phyloP scores from a whole-genome alignment of 2,888 invertebrate species.

The Oegoconia quadripuncta region DNA sequence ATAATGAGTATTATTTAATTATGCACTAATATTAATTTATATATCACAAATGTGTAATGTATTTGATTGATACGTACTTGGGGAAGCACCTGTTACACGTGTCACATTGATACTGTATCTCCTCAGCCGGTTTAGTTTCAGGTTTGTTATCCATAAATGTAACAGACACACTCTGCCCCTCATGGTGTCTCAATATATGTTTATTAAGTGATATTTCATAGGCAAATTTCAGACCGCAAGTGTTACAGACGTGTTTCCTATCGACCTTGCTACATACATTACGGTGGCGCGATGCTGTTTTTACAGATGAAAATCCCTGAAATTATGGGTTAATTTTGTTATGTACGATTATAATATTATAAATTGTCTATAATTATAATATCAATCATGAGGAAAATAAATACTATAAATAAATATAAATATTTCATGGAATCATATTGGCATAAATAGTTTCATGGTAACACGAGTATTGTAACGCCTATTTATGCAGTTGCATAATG shows the following conservation, averaged over 20 bases:
- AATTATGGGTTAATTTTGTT: conserved; percentile 8
- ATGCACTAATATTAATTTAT: too few relatives aligned
- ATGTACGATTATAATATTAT: too few relatives aligned
- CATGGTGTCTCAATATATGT: conserved; percentile 62
- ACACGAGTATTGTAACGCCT: too few relatives aligned
- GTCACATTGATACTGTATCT: conserved; percentile 71
- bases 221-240: conserved; percentile 63
- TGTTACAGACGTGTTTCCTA: conserved; percentile 53
- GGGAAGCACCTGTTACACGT: conserved; percentile 82
- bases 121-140: neutral
- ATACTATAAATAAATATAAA: too few relatives aligned
- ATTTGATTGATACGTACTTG: conserved; percentile 53
- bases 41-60: too few relatives aligned
- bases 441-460: too few relatives aligned
- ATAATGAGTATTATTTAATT: neutral
- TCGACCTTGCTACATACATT: conserved; percentile 53
- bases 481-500: too few relatives aligned
- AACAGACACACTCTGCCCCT: conserved; percentile 64
- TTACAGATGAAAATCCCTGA: conserved; percentile 28
- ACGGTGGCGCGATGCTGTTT: conserved; percentile 72
- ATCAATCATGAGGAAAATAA: too few relatives aligned
- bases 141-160: conserved; percentile 49
- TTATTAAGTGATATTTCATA: conserved; percentile 71
- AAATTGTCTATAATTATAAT: too few relatives aligned
- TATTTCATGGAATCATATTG: too few relatives aligned